Conservation (phyloP, 2,113 vertebrate genomes). For the Perognathus longimembris region DNA sequence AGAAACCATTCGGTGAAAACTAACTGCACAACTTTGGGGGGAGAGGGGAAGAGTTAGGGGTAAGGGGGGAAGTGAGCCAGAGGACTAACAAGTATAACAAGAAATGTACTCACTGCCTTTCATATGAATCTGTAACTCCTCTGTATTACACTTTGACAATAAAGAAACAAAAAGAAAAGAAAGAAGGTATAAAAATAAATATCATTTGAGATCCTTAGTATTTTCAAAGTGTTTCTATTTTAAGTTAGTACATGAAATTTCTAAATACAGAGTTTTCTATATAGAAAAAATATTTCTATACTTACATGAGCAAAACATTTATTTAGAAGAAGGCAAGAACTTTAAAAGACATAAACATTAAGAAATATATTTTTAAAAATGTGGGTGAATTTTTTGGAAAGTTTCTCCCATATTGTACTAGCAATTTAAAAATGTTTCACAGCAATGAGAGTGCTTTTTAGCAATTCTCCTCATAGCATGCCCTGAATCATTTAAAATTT, state of each 20-base stretch:
- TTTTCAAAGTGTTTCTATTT: neutral
- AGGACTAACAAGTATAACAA: too few relatives aligned
- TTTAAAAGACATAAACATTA: neutral
- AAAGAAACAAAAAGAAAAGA: too few relatives aligned
- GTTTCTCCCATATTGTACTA: neutral
- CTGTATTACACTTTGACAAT: too few relatives aligned
- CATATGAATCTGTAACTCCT: too few relatives aligned
- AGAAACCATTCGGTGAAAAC: too few relatives aligned
- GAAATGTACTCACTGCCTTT: too few relatives aligned
- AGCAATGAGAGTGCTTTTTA: slow-evolving; percentile 49
- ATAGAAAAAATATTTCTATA: neutral
- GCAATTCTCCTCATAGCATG: slow-evolving; percentile 59
- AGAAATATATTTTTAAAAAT: neutral
- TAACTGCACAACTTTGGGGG: too few relatives aligned
- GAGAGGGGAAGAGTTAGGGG: too few relatives aligned
- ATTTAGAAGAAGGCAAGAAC: neutral
- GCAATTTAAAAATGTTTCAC: slow-evolving; percentile 39
- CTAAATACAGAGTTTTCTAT: too few relatives aligned
- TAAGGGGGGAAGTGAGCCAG: too few relatives aligned
- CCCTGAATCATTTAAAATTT: slow-evolving; percentile 73
- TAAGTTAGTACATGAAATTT: neutral
- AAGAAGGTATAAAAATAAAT: neutral
- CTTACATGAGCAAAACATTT: neutral
- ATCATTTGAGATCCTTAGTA: neutral
- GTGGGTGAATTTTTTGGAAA: neutral